A percentile compares a stretch with the other conserved stretches of the same genome.
Evolutionary conservation across 2,888 invertebrate genomes (phyloP).

Genomic region (Didymodactylos carnosus): DNA sequence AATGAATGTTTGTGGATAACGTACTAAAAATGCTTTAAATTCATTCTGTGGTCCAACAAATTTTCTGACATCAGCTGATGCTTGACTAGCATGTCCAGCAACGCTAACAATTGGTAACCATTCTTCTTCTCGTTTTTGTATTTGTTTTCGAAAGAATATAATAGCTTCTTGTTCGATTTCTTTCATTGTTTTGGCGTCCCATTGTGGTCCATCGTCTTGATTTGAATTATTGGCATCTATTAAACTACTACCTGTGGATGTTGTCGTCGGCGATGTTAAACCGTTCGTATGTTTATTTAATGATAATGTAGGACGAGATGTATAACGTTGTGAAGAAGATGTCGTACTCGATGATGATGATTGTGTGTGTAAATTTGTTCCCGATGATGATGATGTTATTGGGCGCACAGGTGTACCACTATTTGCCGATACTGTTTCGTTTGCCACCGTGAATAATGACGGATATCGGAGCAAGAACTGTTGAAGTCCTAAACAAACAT

Average conservation of each 20-base stretch:
- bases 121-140: conserved; percentile 75
- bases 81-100: conserved; percentile 82
- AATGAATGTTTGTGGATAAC: conserved; percentile 34
- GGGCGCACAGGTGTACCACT: conserved; percentile 16
- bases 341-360: too few species aligned
- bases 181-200: conserved; percentile 14
- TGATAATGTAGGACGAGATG: too few species aligned
- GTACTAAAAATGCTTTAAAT: conserved; percentile 30
- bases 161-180: conserved; percentile 67
- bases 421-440: conserved; percentile 36
- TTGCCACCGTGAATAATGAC: conserved; percentile 76
- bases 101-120: conserved; percentile 91
- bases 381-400: conserved; percentile 15
- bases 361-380: not conserved
- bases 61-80: conserved; percentile 72
- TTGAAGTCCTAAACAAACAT: too few species aligned
- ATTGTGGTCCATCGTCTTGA: conserved; percentile 1
- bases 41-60: conserved; percentile 34
- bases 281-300: not conserved
- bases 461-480: conserved; percentile 92
- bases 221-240: conserved; percentile 6
- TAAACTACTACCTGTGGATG: conserved; percentile 18
- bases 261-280: conserved; percentile 17
- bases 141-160: conserved; percentile 82
- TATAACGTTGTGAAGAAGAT: too few species aligned